Conservation (phyloP, 2,888 invertebrate genomes). For the Sinhomidia bicolor region DNA sequence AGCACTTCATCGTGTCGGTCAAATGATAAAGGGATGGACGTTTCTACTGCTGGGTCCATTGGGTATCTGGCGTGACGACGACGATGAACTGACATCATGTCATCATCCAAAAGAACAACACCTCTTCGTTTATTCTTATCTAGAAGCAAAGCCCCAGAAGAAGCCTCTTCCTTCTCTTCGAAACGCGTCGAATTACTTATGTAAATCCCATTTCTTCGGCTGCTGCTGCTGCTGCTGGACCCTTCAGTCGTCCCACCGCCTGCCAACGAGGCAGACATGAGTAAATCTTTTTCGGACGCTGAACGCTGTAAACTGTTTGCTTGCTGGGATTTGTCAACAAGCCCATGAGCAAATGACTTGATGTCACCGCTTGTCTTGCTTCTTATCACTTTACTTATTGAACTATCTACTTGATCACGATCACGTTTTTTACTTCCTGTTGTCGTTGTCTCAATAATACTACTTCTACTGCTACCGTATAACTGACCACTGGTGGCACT, state of each 20-base stretch:
- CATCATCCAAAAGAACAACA: slow-evolving; percentile 48
- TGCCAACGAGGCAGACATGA: slow-evolving; percentile 60
- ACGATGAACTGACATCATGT: slow-evolving; percentile 3
- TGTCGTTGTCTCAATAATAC: neutral
- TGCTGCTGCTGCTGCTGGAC: too few species aligned
- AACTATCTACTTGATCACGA: neutral
- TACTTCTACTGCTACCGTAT: neutral
- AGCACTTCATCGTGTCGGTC: slow-evolving; percentile 61
- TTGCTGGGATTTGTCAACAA: slow-evolving; percentile 36
- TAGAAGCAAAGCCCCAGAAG: neutral
- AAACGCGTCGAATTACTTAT: slow-evolving; percentile 75
- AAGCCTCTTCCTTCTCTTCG: slow-evolving; percentile 29
- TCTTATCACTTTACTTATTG: neutral
- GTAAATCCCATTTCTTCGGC: slow-evolving; percentile 77
- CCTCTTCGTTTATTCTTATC: slow-evolving; percentile 51
- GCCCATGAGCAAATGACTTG: slow-evolving; percentile 64
- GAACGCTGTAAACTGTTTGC: slow-evolving; percentile 32
- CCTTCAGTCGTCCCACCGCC: slow-evolving; percentile 58
- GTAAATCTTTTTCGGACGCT: slow-evolving; percentile 62
- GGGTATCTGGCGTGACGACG: slow-evolving; percentile 33
- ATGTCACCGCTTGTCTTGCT: slow-evolving; percentile 49
- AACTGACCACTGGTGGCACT: slow-evolving; percentile 10
- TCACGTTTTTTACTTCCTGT: neutral
- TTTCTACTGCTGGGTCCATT: slow-evolving; percentile 62
- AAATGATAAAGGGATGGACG: slow-evolving; percentile 61